These are phyloP conservation scores for Mustela erminea DNA, from an alignment of 2,797 vertebrate species.

Conservation along the genomic window DNA sequence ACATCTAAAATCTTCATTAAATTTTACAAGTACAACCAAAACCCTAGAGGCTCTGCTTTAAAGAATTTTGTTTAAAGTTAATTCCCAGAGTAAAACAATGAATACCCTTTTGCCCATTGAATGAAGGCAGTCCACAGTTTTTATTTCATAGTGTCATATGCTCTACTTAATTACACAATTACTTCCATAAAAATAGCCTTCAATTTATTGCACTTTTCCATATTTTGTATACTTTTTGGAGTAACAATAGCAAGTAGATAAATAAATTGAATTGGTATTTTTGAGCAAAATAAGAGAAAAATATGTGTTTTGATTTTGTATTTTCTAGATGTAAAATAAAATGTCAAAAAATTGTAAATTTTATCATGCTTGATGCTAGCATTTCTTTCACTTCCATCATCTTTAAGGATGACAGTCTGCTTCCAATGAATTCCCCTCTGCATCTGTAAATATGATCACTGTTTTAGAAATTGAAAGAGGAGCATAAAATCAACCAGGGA, in stretches of 20 bases:
- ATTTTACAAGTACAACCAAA: background rate
- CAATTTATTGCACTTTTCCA: background rate
- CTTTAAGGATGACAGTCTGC: background rate
- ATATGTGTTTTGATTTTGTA: background rate
- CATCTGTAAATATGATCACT: background rate
- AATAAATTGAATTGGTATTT: background rate
- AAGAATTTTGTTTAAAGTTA: background rate
- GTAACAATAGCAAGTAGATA: background rate
- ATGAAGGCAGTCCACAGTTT: background rate
- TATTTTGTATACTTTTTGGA: background rate
- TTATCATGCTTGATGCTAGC: background rate
- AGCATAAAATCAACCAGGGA: background rate
- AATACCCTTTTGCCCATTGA: background rate
- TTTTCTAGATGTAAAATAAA: conserved; percentile 31
- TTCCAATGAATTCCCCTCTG: background rate
- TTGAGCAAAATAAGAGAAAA: background rate
- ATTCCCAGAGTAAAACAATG: background rate
- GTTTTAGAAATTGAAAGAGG: background rate
- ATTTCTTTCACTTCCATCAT: background rate
- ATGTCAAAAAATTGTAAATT: conserved; percentile 11
- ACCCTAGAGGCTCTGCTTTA: background rate
- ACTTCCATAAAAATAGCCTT: background rate
- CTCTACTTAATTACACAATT: background rate
- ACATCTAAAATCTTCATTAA: background rate
- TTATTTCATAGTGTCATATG: background rate